phyloP scores from a whole-genome alignment of 1,140 invertebrate species.

The Tetragnatha versicolor region DNA sequence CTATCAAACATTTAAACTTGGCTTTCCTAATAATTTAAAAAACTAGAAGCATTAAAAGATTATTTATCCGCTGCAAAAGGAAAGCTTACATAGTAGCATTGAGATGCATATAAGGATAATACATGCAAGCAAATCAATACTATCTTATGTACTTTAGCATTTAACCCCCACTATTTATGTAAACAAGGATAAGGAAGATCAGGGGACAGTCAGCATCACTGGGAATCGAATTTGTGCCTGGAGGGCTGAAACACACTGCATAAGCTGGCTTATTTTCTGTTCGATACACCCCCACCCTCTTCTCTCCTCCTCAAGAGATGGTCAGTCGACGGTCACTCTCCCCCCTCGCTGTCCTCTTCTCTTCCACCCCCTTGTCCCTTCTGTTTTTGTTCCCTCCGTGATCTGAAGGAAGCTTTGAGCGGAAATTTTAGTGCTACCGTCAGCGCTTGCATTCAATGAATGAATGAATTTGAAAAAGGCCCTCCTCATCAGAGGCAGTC shows the following conservation, averaged over 20 bases:
- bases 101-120: too few species aligned
- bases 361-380: background rate
- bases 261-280: conserved; percentile 29
- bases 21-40: too few species aligned
- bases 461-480: too few species aligned
- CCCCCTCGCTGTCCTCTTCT: background rate
- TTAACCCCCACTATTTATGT: conserved; percentile 30
- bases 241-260: conserved; percentile 42
- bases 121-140: too few species aligned
- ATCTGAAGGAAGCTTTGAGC: background rate
- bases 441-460: too few species aligned
- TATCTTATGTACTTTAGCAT: too few species aligned
- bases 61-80: too few species aligned
- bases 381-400: background rate
- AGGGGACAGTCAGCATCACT: conserved; percentile 34
- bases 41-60: too few species aligned
- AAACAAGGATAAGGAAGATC: too few species aligned
- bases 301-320: background rate
- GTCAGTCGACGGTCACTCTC: conserved; percentile 6
- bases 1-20: too few species aligned
- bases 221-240: conserved; percentile 51
- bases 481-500: too few species aligned
- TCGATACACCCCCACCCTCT: background rate
- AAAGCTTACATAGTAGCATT: too few species aligned
- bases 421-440: background rate